Base-by-base conservation (phyloP, 2,888 invertebrate genomes). In the Cryptus armator region DNA sequence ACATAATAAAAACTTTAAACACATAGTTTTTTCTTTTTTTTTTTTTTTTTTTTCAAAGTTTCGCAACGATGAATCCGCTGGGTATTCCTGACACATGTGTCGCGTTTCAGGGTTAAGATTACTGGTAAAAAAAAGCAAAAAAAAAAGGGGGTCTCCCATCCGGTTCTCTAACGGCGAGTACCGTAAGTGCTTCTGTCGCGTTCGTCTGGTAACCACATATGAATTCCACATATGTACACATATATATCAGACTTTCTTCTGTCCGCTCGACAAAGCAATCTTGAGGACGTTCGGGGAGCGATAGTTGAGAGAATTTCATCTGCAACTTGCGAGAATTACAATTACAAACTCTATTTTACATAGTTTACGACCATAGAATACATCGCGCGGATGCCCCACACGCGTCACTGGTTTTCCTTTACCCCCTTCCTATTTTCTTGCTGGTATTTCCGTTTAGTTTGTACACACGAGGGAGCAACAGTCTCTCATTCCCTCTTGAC, bases 381-480 rank as follows among this genome's bases (percentile, higher is more conserved):
- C 71, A 14, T 32, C 29, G 71, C 12, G 56, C 16, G 37, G 43
- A 56, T 71, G 16, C 16, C 19, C 29, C 44, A 46, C 32, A 29
- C 68, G 43, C 68, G 48, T 51, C 43, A 16, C 32, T 51, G 24
- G 24, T 43, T 37, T 48, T 16, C 32, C 43, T n/a, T 43, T 24
- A 19, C 2, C 67, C 5, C 44, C 12, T 19, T 48, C 16, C 14
- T 56, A 71, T 56, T 43, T 71, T 12, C 43, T 24, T 29, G 19
- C 16, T 43, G 29, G 66, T 80, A 75, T 53, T 75, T 51, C 53
- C 5, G 24, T 37, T 44, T 16, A 70, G 75, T 71, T 76, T 59
- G 74, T 19, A 67, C n/a, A 72, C 72, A 43, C 46, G 32, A 29
- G 53, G 62, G 62, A 66, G 53, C 64, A 66, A 66, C 16, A 29